Percentiles rank a stretch among this genome's conserved stretches.
These are phyloP conservation scores for Scolopax bukidnonensis DNA, from an alignment of 2,797 vertebrate genomes.

Conservation along the genomic window DNA sequence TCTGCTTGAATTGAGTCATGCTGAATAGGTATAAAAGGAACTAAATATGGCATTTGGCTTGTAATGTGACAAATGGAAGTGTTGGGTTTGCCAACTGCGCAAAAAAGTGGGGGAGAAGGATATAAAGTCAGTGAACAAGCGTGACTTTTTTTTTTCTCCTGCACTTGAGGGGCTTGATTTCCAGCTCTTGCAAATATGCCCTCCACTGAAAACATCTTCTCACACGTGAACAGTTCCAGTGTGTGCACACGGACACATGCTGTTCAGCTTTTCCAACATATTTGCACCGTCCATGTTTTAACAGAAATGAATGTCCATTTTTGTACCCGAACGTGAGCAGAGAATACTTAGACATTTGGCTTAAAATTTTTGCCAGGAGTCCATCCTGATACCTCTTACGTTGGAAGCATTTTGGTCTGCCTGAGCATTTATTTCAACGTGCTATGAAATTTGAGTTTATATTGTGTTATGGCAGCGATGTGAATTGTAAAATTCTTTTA, in stretches of 20 bases:
- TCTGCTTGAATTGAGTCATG: neutral
- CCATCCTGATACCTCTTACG: neutral
- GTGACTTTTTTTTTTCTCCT: neutral
- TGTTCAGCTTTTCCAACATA: neutral
- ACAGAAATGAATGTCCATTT: neutral
- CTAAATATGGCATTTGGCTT: neutral
- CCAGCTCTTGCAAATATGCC: neutral
- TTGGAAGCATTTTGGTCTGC: neutral
- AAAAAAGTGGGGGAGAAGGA: neutral
- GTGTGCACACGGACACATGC: neutral
- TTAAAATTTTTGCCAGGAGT: neutral
- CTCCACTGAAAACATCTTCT: neutral
- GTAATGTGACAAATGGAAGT: neutral
- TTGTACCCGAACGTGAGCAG: neutral
- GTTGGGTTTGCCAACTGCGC: neutral
- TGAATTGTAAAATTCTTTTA: neutral
- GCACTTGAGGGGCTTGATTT: neutral
- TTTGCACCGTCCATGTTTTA: neutral
- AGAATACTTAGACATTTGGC: neutral
- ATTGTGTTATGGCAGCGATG: neutral
- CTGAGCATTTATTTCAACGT: neutral
- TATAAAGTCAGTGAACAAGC: neutral
- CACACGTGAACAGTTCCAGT: neutral
- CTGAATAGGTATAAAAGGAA: neutral
- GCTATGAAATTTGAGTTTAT: neutral